A percentile compares a stretch with the other conserved stretches of the same genome.
phyloP scores from a whole-genome alignment of 2,888 invertebrate genomes.

The Xanthia icteritia region DNA sequence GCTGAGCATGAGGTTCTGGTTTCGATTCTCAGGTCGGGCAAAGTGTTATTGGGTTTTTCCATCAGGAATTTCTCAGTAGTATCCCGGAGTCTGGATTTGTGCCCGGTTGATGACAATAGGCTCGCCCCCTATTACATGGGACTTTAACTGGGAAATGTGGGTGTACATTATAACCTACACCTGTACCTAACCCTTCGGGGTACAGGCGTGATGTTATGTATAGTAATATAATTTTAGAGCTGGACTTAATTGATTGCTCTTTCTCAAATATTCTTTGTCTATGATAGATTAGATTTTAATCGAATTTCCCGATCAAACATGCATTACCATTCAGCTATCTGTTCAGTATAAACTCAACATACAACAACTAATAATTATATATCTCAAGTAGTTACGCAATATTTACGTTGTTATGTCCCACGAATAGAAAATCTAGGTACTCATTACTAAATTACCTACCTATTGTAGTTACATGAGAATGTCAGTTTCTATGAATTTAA shows the following conservation, averaged over 20 bases:
- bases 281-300: background rate
- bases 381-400: conserved; percentile 18
- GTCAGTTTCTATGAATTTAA: conserved; percentile 11
- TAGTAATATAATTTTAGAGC: background rate
- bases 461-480: conserved; percentile 33
- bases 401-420: conserved; percentile 18
- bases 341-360: background rate
- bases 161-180: no score
- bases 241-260: background rate
- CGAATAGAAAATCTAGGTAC: conserved; percentile 25
- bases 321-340: background rate
- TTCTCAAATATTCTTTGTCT: background rate
- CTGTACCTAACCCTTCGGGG: no score
- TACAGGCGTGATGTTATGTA: no score
- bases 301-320: background rate
- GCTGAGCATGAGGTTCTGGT: no score
- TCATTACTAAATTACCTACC: conserved; percentile 26
- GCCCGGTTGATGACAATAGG: no score
- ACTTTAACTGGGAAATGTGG: no score
- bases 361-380: background rate
- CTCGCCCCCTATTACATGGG: no score
- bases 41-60: no score
- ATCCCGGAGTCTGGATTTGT: no score
- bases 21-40: no score
- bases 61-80: no score